Evolutionary conservation across 2,797 vertebrate species (phyloP).

Genomic region (Sebastiscus tertius): DNA sequence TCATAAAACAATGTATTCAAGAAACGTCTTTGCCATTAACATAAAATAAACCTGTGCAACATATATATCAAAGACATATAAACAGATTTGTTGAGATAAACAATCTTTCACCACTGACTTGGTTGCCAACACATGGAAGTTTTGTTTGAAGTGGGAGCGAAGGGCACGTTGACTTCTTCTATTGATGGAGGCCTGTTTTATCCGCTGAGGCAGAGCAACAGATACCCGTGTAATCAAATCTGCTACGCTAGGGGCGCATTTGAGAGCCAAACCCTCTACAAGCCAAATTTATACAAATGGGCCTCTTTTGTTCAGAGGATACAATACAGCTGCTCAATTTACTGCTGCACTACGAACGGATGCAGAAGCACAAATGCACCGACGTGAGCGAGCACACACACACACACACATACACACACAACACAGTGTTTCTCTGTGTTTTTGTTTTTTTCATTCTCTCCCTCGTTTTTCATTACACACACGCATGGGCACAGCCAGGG

Average conservation of each 20-base stretch:
- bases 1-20: too few species aligned
- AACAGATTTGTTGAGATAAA: constrained; percentile 5
- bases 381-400: constrained; percentile 9
- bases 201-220: constrained; percentile 73
- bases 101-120: neutral
- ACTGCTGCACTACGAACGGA: constrained; percentile 45
- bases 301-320: constrained; percentile 71
- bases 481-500: constrained; percentile 6
- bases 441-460: constrained; percentile 8
- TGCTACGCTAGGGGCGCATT: constrained; percentile 59
- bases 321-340: constrained; percentile 76
- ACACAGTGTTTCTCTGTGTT: neutral
- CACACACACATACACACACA: neutral
- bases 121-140: constrained; percentile 27
- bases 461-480: constrained; percentile 53
- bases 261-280: constrained; percentile 66
- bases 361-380: constrained; percentile 36
- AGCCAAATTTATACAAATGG: constrained; percentile 81
- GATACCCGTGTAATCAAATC: constrained; percentile 79
- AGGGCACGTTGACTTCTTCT: constrained; percentile 58
- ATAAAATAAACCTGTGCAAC: neutral
- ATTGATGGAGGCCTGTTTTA: constrained; percentile 70
- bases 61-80: constrained; percentile 4
- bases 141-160: constrained; percentile 51
- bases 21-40: neutral